Evolutionary conservation across 2,888 invertebrate genomes (phyloP).

Genomic region (Atethmia centrago): DNA sequence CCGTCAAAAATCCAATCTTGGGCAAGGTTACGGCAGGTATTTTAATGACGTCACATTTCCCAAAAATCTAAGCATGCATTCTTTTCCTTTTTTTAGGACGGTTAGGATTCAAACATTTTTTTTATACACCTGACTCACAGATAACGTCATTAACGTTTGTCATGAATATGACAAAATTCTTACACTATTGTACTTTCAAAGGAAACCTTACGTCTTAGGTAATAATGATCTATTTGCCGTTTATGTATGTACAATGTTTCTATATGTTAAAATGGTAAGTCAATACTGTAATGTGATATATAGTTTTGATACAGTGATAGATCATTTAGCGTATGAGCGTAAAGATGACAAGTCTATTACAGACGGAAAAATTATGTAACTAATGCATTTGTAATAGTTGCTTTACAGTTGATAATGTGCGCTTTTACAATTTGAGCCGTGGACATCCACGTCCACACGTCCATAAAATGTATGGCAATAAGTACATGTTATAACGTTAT

Average conservation of each 20-base stretch:
- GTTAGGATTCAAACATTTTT: constrained; percentile 49
- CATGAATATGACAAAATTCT: constrained; percentile 44
- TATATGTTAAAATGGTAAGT: constrained; percentile 38
- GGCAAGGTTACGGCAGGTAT: constrained; percentile 17
- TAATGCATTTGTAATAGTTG: neutral
- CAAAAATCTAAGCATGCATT: constrained; percentile 45
- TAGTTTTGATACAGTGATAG: constrained; percentile 28
- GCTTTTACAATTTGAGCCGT: too few relatives aligned
- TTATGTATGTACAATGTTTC: neutral
- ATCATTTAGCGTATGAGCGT: constrained; percentile 47
- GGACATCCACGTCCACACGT: too few relatives aligned
- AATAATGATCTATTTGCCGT: constrained; percentile 22
- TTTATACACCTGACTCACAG: constrained; percentile 72
- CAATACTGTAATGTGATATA: constrained; percentile 45
- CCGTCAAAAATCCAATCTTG: constrained; percentile 38
- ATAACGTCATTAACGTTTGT: constrained; percentile 69
- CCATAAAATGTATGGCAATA: too few relatives aligned
- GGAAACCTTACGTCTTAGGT: constrained; percentile 38
- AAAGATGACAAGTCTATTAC: neutral
- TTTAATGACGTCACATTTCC: constrained; percentile 60
- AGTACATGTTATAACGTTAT: too few relatives aligned
- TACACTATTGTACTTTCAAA: constrained; percentile 13
- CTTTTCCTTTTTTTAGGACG: constrained; percentile 46
- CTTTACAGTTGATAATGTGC: too few relatives aligned
- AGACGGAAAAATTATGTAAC: neutral